A percentile compares a stretch with the other conserved stretches of the same genome.
These are phyloP conservation scores for Elymnias hypermnestra DNA, from an alignment of 1,140 invertebrate species.

Conservation along the genomic window DNA sequence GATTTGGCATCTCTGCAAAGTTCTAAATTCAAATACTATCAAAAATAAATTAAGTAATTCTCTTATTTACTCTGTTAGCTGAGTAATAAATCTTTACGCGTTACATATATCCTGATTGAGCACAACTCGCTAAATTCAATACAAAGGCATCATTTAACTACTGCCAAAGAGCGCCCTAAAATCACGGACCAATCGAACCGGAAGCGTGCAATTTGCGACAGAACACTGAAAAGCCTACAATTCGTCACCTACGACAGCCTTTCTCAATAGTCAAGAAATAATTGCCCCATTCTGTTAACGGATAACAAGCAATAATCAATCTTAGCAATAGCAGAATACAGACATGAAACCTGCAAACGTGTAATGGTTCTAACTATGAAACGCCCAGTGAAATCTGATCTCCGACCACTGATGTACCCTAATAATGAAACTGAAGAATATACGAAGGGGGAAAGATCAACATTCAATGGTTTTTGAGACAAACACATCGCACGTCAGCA, in stretches of 20 bases:
- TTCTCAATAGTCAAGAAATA: constrained; percentile 60
- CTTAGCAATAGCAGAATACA: constrained; percentile 14
- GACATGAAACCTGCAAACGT: constrained; percentile 11
- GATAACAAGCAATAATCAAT: constrained; percentile 24
- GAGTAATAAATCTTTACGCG: too few species aligned
- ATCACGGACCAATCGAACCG: constrained; percentile 7
- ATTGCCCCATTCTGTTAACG: constrained; percentile 25
- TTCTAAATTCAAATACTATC: too few species aligned
- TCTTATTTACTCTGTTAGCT: too few species aligned
- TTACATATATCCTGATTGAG: too few species aligned
- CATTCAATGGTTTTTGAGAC: constrained; percentile 29
- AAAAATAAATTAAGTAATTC: too few species aligned
- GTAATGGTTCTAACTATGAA: constrained; percentile 21
- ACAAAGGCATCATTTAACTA: constrained; percentile 9
- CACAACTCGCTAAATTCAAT: background rate
- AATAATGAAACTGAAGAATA: background rate
- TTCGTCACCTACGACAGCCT: constrained; percentile 60
- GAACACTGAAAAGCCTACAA: constrained; percentile 56
- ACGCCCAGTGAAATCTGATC: constrained; percentile 35
- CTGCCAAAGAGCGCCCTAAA: constrained; percentile 1
- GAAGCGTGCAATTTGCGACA: constrained; percentile 35
- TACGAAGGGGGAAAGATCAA: constrained; percentile 22
- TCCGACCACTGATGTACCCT: constrained; percentile 6
- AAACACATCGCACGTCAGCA: constrained; percentile 55
- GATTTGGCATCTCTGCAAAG: too few species aligned